A percentile compares a stretch with the other conserved stretches of the same genome.
Conservation (phyloP, 2,113 vertebrate species). For the Alces alces region DNA sequence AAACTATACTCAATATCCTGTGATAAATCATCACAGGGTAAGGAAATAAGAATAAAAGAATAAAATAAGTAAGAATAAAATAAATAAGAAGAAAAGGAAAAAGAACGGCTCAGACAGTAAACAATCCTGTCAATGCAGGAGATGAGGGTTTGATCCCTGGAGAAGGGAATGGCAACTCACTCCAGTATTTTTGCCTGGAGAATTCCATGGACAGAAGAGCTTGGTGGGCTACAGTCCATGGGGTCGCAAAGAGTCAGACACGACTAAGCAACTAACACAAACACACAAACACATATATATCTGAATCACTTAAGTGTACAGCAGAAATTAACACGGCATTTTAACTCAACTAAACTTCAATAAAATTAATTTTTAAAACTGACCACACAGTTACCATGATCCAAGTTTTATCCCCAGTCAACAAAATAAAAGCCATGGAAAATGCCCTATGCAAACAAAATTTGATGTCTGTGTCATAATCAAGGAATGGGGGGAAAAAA, state of each 20-base stretch:
- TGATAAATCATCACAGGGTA: too few species aligned
- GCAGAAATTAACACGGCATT: background rate
- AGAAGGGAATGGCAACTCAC: background rate
- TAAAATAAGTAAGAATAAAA: too few species aligned
- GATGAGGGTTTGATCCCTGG: background rate
- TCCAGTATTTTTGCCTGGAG: background rate
- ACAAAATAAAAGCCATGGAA: background rate
- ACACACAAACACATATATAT: background rate
- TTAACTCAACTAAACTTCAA: background rate
- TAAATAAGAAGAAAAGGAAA: too few species aligned
- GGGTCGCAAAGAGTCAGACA: accelerated
- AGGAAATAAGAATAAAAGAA: too few species aligned
- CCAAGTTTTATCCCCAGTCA: background rate
- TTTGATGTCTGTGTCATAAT: background rate
- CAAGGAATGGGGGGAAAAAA: background rate
- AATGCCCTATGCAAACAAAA: background rate
- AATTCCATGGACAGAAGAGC: background rate
- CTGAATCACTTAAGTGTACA: background rate
- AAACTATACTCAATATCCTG: too few species aligned
- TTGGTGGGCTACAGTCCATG: background rate
- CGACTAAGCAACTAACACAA: accelerated
- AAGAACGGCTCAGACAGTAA: too few species aligned
- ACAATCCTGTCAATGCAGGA: too few species aligned
- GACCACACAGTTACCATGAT: background rate
- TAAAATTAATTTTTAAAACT: background rate